A percentile compares a stretch with the other conserved stretches of the same genome.
Evolutionary conservation across 2,797 vertebrate genomes (phyloP).

Genomic region (Emys orbicularis): DNA sequence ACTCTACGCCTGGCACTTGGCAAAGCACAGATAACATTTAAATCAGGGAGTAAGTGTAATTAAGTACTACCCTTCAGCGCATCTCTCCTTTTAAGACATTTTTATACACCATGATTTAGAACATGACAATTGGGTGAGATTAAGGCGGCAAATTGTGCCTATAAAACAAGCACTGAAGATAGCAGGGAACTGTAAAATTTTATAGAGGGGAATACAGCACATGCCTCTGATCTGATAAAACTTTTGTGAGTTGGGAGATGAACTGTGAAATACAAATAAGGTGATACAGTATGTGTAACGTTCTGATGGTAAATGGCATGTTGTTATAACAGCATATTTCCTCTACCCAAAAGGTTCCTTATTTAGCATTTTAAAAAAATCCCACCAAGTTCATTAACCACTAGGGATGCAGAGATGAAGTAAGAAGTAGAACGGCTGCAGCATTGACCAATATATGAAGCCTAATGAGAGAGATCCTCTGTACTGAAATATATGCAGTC

Average conservation of each 20-base stretch:
- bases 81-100: constrained; percentile 81
- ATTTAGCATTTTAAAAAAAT: constrained; percentile 37
- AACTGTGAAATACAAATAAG: constrained; percentile 82
- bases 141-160: constrained; percentile 84
- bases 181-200: constrained; percentile 82
- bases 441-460: neutral
- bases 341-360: constrained; percentile 61
- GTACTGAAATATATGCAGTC: neutral
- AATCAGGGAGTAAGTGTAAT: constrained; percentile 84
- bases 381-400: neutral
- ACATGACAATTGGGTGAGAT: constrained; percentile 83
- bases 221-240: constrained; percentile 81
- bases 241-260: constrained; percentile 82
- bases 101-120: constrained; percentile 84
- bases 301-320: constrained; percentile 69
- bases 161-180: constrained; percentile 83
- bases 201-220: constrained; percentile 81
- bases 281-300: constrained; percentile 69
- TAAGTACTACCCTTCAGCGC: constrained; percentile 82
- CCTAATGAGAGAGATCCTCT: neutral
- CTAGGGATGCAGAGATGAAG: neutral
- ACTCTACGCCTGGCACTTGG: constrained; percentile 68
- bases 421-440: neutral
- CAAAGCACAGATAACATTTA: constrained; percentile 79
- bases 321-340: constrained; percentile 76